Percentiles rank a stretch among this genome's conserved stretches.
Conservation (phyloP, 2,888 invertebrate genomes). For the Nomada fucata region DNA sequence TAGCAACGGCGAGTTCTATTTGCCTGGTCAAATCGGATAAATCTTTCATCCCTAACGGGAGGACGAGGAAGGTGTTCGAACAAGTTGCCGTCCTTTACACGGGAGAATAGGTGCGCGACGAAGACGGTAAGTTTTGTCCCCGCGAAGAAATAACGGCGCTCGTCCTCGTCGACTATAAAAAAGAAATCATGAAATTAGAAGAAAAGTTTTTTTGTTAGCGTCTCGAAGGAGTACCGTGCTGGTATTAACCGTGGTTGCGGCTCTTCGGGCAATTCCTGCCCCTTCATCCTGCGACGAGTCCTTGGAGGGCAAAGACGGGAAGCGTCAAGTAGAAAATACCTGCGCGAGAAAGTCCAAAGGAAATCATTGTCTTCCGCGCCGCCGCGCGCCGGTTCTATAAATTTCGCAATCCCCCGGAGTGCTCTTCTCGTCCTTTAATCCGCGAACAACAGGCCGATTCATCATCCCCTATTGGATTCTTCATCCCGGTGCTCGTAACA, state of each 20-base stretch:
- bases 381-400: conserved; percentile 26
- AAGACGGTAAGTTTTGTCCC: no score
- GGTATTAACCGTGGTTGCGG: conserved; percentile 56
- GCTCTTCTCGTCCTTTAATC: conserved; percentile 33
- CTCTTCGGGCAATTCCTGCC: conserved; percentile 45
- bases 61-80: no score
- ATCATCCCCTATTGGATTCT: conserved; percentile 22
- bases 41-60: neutral
- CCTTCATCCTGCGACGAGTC: conserved; percentile 7
- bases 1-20: no score
- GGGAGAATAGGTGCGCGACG: no score
- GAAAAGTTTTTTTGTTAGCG: conserved; percentile 48
- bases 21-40: neutral
- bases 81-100: no score
- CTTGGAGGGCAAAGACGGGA: neutral
- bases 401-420: conserved; percentile 43
- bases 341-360: conserved; percentile 43
- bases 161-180: conserved; percentile 44
- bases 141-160: conserved; percentile 46
- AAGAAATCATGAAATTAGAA: conserved; percentile 59
- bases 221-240: conserved; percentile 45
- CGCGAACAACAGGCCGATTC: conserved; percentile 9
- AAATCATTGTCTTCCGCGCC: conserved; percentile 31
- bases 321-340: conserved; percentile 52
- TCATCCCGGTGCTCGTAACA: conserved; percentile 5